phyloP scores from a whole-genome alignment of 1,140 invertebrate species.

The Drosophila burlai region DNA sequence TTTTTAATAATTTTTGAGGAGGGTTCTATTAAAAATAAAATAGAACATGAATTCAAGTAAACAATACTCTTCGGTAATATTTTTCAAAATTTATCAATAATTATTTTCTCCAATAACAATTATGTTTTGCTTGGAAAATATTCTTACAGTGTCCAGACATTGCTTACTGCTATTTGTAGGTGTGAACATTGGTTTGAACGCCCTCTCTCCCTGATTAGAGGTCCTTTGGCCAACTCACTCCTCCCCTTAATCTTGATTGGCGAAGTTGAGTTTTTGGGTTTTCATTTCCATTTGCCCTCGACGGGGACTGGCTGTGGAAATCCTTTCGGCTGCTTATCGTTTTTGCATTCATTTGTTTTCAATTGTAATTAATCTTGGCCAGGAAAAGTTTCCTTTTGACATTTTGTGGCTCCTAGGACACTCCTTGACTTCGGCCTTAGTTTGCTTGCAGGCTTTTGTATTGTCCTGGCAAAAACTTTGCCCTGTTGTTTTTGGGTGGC shows the following conservation, averaged over 20 bases:
- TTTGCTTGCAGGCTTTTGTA: slow-evolving; percentile 52
- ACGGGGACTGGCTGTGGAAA: slow-evolving; percentile 42
- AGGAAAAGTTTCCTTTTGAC: slow-evolving; percentile 79
- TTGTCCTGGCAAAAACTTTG: slow-evolving; percentile 54
- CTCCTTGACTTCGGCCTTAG: slow-evolving; percentile 43
- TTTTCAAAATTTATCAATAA: too few species aligned
- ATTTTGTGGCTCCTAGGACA: slow-evolving; percentile 70
- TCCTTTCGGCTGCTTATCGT: slow-evolving; percentile 82
- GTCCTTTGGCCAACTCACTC: slow-evolving; percentile 16
- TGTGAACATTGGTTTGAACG: slow-evolving; percentile 77
- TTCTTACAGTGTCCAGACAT: slow-evolving; percentile 15
- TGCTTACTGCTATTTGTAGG: slow-evolving; percentile 51
- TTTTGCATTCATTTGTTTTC: slow-evolving; percentile 84
- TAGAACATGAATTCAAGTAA: too few species aligned
- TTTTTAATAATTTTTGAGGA: not conserved
- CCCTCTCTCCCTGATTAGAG: slow-evolving; percentile 43
- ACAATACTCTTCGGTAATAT: too few species aligned
- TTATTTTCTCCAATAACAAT: not conserved
- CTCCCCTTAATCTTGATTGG: slow-evolving; percentile 66
- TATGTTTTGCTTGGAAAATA: not conserved
- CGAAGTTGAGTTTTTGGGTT: slow-evolving; percentile 67
- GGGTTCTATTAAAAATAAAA: not conserved
- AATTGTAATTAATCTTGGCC: slow-evolving; percentile 82
- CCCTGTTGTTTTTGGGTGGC: slow-evolving; percentile 45
- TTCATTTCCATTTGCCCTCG: slow-evolving; percentile 40